These are phyloP conservation scores for Drosophila malerkotliana DNA, from an alignment of 1,140 invertebrate species.

Conservation along the genomic window DNA sequence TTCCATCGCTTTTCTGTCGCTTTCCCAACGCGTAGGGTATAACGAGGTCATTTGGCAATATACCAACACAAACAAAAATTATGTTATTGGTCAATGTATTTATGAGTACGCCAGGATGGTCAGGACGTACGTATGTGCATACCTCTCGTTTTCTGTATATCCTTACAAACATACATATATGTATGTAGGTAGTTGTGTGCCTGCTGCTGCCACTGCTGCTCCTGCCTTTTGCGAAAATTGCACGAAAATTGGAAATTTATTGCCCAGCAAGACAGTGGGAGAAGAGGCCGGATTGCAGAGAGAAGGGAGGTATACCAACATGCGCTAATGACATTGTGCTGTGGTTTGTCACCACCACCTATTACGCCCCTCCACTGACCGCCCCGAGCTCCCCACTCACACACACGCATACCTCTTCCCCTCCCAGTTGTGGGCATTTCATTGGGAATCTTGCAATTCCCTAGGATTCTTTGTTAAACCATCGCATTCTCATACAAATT, in stretches of 20 bases:
- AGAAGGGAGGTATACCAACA: conserved; percentile 4
- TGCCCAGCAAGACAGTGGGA: conserved; percentile 34
- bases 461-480: neutral
- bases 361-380: neutral
- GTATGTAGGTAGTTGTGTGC: neutral
- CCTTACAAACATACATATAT: neutral
- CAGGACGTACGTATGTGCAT: conserved; percentile 8
- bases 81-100: conserved; percentile 80
- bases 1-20: neutral
- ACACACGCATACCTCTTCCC: neutral
- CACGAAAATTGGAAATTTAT: conserved; percentile 75
- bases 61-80: conserved; percentile 65
- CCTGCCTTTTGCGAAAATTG: conserved; percentile 50
- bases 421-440: neutral
- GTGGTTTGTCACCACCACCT: conserved; percentile 35
- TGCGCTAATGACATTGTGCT: conserved; percentile 66
- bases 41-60: conserved; percentile 64
- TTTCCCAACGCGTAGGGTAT: conserved; percentile 24
- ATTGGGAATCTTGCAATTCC: neutral
- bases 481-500: neutral
- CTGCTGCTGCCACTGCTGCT: neutral
- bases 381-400: neutral
- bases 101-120: conserved; percentile 55
- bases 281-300: neutral
- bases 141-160: neutral